Conservation (phyloP, 2,797 vertebrate genomes). For the Myiotriccus ornatus region DNA sequence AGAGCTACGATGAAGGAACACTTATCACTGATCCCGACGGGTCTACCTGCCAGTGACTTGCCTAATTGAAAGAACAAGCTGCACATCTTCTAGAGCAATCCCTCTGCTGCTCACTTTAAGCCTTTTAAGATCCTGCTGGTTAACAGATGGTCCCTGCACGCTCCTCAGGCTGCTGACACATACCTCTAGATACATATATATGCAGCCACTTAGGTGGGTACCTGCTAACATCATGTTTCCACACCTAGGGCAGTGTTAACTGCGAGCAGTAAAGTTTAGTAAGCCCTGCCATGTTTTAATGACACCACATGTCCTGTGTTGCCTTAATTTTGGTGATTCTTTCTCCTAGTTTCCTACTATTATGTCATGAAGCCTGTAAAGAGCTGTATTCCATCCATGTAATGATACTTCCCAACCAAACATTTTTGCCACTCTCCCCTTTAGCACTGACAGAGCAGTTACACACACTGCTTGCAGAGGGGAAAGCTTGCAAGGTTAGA, state of each 20-base stretch:
- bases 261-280: not conserved
- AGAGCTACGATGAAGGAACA: not conserved
- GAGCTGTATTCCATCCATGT: not conserved
- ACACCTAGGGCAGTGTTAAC: not conserved
- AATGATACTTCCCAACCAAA: not conserved
- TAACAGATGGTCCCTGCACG: not conserved
- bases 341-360: not conserved
- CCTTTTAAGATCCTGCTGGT: slow-evolving; percentile 10
- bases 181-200: not conserved
- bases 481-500: not conserved
- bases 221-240: not conserved
- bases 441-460: not conserved
- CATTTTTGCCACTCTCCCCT: not conserved
- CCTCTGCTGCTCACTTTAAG: not conserved
- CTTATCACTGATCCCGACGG: not conserved
- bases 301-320: rapidly evolving
- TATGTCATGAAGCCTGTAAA: not conserved
- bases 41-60: not conserved
- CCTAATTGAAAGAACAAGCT: not conserved
- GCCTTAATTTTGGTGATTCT: not conserved
- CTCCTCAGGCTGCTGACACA: slow-evolving; percentile 7
- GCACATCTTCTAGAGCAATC: rapidly evolving
- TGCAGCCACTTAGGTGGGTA: not conserved
- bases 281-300: not conserved
- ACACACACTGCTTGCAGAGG: not conserved